These are phyloP conservation scores for Myocastor coypus DNA, from an alignment of 2,113 vertebrate genomes.

Conservation along the genomic window DNA sequence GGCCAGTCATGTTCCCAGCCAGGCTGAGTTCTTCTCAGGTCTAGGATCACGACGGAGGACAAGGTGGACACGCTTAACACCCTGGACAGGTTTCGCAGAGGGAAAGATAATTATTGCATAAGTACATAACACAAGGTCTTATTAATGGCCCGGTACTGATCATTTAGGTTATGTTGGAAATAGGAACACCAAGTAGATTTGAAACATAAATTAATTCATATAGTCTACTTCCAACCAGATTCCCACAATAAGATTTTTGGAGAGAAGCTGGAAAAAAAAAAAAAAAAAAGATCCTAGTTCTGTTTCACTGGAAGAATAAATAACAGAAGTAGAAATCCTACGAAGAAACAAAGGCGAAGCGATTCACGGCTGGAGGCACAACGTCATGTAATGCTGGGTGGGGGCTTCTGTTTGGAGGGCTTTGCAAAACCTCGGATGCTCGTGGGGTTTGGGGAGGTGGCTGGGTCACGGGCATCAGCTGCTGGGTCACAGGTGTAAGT, in stretches of 20 bases:
- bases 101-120: not conserved
- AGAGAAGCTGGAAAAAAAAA: not conserved
- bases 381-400: not conserved
- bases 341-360: not conserved
- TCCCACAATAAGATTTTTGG: not conserved
- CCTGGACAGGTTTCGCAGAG: no score
- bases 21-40: not conserved
- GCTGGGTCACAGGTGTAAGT: no score
- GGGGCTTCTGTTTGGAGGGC: not conserved
- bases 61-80: accelerated
- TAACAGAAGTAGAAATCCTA: not conserved
- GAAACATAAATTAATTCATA: not conserved
- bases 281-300: no score
- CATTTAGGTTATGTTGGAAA: not conserved
- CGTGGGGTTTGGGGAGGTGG: not conserved
- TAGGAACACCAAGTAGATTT: not conserved
- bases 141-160: not conserved
- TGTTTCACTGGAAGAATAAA: not conserved
- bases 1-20: no score
- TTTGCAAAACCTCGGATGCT: not conserved
- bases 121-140: accelerated
- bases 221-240: not conserved
- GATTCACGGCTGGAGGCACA: not conserved
- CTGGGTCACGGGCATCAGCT: no score
- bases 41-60: not conserved